These are phyloP conservation scores for Mnemiopsis leidyi DNA, from an alignment of 37 sponge, comb jelly and placozoan genomes.

Conservation along the genomic window DNA sequence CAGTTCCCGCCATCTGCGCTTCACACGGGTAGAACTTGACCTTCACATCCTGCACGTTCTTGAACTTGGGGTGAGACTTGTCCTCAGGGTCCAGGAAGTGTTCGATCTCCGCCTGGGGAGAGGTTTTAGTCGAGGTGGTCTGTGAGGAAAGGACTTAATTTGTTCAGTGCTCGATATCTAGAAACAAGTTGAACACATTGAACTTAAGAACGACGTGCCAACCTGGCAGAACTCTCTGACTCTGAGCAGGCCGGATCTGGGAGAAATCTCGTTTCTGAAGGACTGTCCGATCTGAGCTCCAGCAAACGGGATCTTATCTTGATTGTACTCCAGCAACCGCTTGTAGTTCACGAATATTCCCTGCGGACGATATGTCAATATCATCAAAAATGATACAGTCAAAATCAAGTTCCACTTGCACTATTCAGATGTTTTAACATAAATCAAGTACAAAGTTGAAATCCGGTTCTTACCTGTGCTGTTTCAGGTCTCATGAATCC, in stretches of 20 bases:
- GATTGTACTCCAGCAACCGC: conserved; percentile 89
- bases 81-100: conserved; percentile 92
- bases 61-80: conserved; percentile 69
- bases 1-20: conserved; percentile 78
- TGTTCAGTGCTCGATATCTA: no score
- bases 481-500: conserved; percentile 85
- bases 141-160: no score
- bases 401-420: no score
- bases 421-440: no score
- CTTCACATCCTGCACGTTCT: conserved; percentile 70
- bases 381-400: no score
- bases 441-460: no score
- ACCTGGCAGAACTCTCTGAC: conserved; percentile 68
- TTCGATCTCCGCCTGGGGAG: conserved; percentile 95
- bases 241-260: conserved; percentile 89
- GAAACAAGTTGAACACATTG: no score
- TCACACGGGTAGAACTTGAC: conserved; percentile 72
- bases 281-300: conserved; percentile 95
- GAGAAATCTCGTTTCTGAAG: conserved; percentile 96
- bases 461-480: conserved; percentile 65
- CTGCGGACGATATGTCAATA: no score
- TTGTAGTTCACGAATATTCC: conserved; percentile 99
- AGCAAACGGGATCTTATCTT: conserved; percentile 94
- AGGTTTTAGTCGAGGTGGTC: no score
- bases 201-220: no score